These are phyloP conservation scores for Drosophila miranda DNA, from an alignment of 1,140 invertebrate species.

Conservation along the genomic window DNA sequence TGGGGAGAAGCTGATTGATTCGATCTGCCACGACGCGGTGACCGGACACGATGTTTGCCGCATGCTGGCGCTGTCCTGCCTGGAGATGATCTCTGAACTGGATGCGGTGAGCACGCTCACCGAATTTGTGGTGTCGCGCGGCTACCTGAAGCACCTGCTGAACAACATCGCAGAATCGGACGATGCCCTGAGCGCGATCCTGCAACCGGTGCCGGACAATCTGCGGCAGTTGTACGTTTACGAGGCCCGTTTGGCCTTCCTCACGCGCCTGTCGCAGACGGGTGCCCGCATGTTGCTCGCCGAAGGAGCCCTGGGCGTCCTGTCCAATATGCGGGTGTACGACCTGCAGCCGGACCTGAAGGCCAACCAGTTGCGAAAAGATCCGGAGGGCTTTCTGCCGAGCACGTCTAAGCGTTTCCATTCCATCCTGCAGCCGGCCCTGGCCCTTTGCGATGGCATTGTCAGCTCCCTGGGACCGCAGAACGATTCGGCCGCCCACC, in stretches of 20 bases:
- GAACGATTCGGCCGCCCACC: constrained; percentile 90
- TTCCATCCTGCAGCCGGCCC: constrained; percentile 90
- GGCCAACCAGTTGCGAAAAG: constrained; percentile 37
- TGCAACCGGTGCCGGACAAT: constrained; percentile 88
- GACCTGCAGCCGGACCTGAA: constrained; percentile 89
- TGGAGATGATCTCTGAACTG: constrained; percentile 90
- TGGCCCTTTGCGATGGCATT: constrained; percentile 91
- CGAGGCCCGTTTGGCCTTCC: constrained; percentile 93
- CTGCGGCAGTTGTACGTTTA: constrained; percentile 92
- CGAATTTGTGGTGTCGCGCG: constrained; percentile 88
- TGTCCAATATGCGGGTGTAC: constrained; percentile 91
- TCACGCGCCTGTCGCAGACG: constrained; percentile 89
- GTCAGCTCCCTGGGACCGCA: constrained; percentile 91
- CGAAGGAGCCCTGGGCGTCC: constrained; percentile 88
- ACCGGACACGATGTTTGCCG: constrained; percentile 94
- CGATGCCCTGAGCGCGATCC: constrained; percentile 86
- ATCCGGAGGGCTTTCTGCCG: constrained; percentile 84
- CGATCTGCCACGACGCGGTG: constrained; percentile 92
- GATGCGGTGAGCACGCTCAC: constrained; percentile 89
- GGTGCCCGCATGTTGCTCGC: constrained; percentile 91
- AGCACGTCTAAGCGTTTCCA: constrained; percentile 87
- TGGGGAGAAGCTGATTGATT: constrained; percentile 91
- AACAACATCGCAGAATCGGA: constrained; percentile 91
- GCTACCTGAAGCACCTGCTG: constrained; percentile 92
- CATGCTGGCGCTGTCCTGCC: constrained; percentile 92